phyloP scores from a whole-genome alignment of 2,888 invertebrate species.

The Pyrocoelia pectoralis region DNA sequence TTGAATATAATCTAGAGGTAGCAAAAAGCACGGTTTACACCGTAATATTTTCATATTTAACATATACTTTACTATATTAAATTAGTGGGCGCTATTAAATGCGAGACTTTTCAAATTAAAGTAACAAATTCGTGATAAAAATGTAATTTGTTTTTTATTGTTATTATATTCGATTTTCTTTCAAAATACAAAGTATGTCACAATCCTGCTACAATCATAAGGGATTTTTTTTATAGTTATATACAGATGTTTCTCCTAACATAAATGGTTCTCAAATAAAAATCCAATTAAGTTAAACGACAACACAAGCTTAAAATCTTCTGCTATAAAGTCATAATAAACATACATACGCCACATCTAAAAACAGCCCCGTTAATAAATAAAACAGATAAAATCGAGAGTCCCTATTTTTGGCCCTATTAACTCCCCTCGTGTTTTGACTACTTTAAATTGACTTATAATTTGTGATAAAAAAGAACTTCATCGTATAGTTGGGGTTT shows the following conservation, averaged over 20 bases:
- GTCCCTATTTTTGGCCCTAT: conserved; percentile 36
- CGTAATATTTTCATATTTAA: conserved; percentile 8
- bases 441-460: conserved; percentile 46
- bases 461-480: conserved; percentile 44
- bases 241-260: conserved; percentile 6
- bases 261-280: conserved; percentile 47
- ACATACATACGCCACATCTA: conserved; percentile 47
- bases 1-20: conserved; percentile 59
- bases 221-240: neutral
- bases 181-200: neutral
- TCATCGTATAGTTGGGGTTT: conserved; percentile 15
- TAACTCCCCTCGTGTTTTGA: conserved; percentile 43
- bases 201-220: neutral
- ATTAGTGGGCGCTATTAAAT: too few relatives aligned
- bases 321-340: conserved; percentile 56
- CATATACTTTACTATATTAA: too few relatives aligned
- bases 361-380: conserved; percentile 50
- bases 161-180: neutral
- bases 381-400: conserved; percentile 47
- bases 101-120: too few relatives aligned
- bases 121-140: too few relatives aligned
- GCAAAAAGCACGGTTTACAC: conserved; percentile 46
- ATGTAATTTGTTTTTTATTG: too few relatives aligned
- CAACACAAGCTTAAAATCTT: conserved; percentile 52
- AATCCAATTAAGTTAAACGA: conserved; percentile 57